These are phyloP conservation scores for Aleiodes sp. DNA, from an alignment of 1,140 invertebrate genomes.

Conservation along the genomic window DNA sequence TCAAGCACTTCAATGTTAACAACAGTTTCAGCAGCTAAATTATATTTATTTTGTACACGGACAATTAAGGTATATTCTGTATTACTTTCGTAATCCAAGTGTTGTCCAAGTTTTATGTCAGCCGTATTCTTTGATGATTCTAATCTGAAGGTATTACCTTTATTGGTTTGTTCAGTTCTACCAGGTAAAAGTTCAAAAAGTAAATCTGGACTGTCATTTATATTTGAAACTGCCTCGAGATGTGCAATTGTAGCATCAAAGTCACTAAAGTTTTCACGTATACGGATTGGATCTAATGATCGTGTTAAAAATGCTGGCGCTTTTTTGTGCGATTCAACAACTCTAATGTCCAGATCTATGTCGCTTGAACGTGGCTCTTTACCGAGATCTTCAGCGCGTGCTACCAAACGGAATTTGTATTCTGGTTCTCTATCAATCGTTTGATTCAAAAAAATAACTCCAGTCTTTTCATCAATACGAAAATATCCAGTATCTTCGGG, in stretches of 20 bases:
- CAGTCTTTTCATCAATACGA: slow-evolving; percentile 78
- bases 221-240: slow-evolving; percentile 79
- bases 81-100: slow-evolving; percentile 85
- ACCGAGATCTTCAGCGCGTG: slow-evolving; percentile 81
- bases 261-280: slow-evolving; percentile 79
- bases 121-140: slow-evolving; percentile 76
- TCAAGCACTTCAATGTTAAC: slow-evolving; percentile 82
- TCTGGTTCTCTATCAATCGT: slow-evolving; percentile 73
- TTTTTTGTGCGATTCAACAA: slow-evolving; percentile 89
- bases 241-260: slow-evolving; percentile 75
- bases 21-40: slow-evolving; percentile 78
- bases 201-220: slow-evolving; percentile 73
- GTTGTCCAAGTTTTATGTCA: slow-evolving; percentile 75
- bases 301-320: slow-evolving; percentile 77
- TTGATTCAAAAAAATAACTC: slow-evolving; percentile 80
- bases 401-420: slow-evolving; percentile 77
- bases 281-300: slow-evolving; percentile 69
- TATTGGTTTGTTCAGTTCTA: slow-evolving; percentile 85
- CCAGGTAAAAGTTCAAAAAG: slow-evolving; percentile 83
- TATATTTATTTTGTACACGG: slow-evolving; percentile 82
- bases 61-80: slow-evolving; percentile 85
- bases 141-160: slow-evolving; percentile 77
- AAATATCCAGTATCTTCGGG: slow-evolving; percentile 75
- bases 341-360: slow-evolving; percentile 81
- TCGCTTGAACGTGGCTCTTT: slow-evolving; percentile 69